phyloP scores from a whole-genome alignment of 2,888 invertebrate genomes.

The Eudemis profundana region DNA sequence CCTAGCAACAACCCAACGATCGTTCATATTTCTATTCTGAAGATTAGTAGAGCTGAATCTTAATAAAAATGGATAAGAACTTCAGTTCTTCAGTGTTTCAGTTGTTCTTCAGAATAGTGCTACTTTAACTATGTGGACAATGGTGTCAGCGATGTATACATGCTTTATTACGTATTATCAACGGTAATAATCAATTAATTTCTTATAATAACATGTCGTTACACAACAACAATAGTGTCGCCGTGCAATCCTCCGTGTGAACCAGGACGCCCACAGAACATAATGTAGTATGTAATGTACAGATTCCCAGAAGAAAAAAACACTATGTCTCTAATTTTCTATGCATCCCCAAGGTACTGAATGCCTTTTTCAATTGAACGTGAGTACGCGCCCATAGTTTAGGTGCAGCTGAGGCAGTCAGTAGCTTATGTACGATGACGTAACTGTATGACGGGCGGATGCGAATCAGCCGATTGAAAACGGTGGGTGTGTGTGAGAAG shows the following conservation, averaged over 20 bases:
- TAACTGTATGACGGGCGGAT: slow-evolving; percentile 37
- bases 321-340: neutral
- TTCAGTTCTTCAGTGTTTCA: no score
- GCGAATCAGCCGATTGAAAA: slow-evolving; percentile 25
- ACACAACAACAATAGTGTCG: slow-evolving; percentile 36
- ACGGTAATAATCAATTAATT: slow-evolving; percentile 10
- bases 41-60: no score
- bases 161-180: slow-evolving; percentile 1
- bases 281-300: slow-evolving; percentile 13
- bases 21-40: no score
- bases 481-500: slow-evolving; percentile 42
- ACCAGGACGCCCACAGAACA: slow-evolving; percentile 42
- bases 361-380: neutral
- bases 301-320: neutral
- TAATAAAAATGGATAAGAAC: no score
- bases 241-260: slow-evolving; percentile 42
- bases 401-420: slow-evolving; percentile 39
- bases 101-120: no score
- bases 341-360: neutral
- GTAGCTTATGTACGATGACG: slow-evolving; percentile 44
- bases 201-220: slow-evolving; percentile 29
- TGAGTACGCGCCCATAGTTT: slow-evolving; percentile 19
- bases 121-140: neutral
- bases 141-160: neutral
- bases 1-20: no score